These are phyloP conservation scores for Rosalia funebris DNA, from an alignment of 2,888 invertebrate genomes.

Conservation along the genomic window DNA sequence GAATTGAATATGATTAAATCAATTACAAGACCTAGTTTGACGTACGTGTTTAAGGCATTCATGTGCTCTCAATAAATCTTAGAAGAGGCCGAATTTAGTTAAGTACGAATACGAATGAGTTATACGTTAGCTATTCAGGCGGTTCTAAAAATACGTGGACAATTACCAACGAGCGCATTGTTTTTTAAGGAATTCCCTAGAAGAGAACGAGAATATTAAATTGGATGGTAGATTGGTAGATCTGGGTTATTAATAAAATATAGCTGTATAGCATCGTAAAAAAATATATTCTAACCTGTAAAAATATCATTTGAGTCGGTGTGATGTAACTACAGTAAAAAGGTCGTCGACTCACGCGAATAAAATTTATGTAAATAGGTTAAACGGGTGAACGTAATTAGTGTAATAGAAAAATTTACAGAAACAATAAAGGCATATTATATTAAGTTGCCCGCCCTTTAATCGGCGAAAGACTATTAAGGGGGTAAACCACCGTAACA, in stretches of 20 bases:
- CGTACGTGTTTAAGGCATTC: constrained; percentile 10
- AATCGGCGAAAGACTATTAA: no score
- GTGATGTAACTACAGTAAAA: constrained; percentile 28
- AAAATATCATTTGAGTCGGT: constrained; percentile 25
- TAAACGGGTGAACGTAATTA: constrained; percentile 32
- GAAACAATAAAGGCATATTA: no score
- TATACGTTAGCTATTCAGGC: background rate
- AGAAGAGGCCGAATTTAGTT: constrained; percentile 7
- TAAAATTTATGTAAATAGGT: constrained; percentile 35
- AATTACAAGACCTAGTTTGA: constrained; percentile 24
- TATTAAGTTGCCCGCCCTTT: no score
- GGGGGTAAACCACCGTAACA: no score
- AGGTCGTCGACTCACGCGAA: constrained; percentile 30
- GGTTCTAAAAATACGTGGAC: constrained; percentile 6
- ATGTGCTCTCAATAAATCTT: constrained; percentile 16
- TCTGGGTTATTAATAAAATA: background rate
- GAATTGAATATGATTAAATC: constrained; percentile 29
- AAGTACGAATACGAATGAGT: background rate
- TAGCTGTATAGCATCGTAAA: background rate
- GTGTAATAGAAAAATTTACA: constrained; percentile 31
- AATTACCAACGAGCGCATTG: background rate
- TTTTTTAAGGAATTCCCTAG: background rate
- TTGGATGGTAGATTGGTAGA: background rate
- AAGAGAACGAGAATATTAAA: background rate
- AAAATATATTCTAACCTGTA: constrained; percentile 25